phyloP scores from a whole-genome alignment of 2,797 vertebrate species.

The Acipenser oxyrinchus region DNA sequence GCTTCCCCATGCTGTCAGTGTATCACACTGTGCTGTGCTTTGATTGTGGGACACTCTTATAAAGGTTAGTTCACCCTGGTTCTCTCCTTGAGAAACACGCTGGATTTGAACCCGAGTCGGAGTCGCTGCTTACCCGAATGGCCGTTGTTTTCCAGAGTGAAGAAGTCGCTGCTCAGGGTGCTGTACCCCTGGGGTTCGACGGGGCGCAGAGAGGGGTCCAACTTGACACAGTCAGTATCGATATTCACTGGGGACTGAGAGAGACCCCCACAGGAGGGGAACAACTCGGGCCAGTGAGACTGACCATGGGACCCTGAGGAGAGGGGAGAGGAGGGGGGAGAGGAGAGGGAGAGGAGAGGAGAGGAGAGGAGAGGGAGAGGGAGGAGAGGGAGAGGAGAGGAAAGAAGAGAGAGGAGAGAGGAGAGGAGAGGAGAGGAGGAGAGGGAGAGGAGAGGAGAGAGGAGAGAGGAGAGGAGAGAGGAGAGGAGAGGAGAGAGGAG shows the following conservation, averaged over 20 bases:
- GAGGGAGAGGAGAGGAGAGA: background rate
- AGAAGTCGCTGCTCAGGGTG: conserved; percentile 40
- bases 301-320: conserved; percentile 70
- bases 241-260: conserved; percentile 81
- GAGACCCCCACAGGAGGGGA: conserved; percentile 64
- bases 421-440: background rate
- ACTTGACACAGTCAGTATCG: conserved; percentile 43
- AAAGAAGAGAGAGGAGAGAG: conserved; percentile 1
- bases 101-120: conserved; percentile 15
- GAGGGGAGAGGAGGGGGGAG: background rate
- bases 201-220: conserved; percentile 56
- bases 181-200: conserved; percentile 63
- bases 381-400: background rate
- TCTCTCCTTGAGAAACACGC: background rate
- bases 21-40: too few relatives aligned
- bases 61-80: too few relatives aligned
- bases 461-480: conserved; percentile 23
- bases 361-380: background rate
- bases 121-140: conserved; percentile 72
- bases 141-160: conserved; percentile 72
- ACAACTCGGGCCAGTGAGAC: conserved; percentile 64
- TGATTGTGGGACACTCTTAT: too few relatives aligned
- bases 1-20: too few relatives aligned
- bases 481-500: background rate
- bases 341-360: background rate